Conservation (phyloP, 92 coral and sea anemone species). For the Paramuricea clavata region DNA sequence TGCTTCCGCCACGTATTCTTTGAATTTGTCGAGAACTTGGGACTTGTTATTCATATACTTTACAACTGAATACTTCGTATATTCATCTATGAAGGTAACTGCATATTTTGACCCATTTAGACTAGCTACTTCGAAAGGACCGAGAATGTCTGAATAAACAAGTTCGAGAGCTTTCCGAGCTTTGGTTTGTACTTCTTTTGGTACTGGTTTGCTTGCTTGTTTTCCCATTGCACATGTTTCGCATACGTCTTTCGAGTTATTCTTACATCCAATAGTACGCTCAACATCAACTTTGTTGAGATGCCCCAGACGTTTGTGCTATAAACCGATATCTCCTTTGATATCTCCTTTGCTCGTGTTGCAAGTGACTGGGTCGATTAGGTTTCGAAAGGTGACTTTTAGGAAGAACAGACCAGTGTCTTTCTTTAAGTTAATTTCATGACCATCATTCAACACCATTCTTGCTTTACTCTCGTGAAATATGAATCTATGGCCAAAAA, state of each 20-base stretch:
- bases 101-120: not conserved
- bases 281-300: conserved; percentile 9
- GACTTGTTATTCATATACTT: no score
- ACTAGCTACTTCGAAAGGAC: conserved; percentile 6
- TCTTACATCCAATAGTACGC: conserved; percentile 2
- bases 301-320: conserved; percentile 19
- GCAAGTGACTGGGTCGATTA: not conserved
- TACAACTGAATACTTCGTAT: conserved; percentile 5
- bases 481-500: not conserved
- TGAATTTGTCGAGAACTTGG: no score
- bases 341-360: not conserved
- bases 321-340: conserved; percentile 12
- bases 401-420: not conserved
- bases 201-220: conserved; percentile 3
- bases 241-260: not conserved
- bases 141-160: conserved; percentile 2
- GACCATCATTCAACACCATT: conserved; percentile 14
- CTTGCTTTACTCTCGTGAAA: not conserved
- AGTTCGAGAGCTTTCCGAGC: conserved; percentile 31
- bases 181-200: conserved; percentile 9
- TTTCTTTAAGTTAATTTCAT: not conserved
- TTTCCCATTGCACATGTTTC: conserved; percentile 35
- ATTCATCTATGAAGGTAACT: conserved; percentile 26
- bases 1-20: no score
- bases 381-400: not conserved